Conservation (phyloP, 2,888 invertebrate genomes). For the Abrostola triplasia region DNA sequence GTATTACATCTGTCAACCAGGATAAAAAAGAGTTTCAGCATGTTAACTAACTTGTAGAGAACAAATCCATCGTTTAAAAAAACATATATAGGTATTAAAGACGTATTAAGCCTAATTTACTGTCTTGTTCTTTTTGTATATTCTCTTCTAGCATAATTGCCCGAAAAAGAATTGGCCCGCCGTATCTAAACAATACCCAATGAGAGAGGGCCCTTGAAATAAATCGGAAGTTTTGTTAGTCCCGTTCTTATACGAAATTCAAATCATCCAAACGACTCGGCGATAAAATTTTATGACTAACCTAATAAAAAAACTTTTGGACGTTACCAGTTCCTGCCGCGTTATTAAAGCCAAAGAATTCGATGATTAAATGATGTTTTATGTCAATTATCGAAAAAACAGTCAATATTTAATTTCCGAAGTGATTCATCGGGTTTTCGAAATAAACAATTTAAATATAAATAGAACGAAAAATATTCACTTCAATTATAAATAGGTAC, state of each 20-base stretch:
- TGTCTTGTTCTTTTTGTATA: no score
- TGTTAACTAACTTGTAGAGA: neutral
- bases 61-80: no score
- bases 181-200: conserved; percentile 3
- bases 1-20: neutral
- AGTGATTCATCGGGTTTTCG: conserved; percentile 14
- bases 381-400: conserved; percentile 14
- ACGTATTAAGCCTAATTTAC: no score
- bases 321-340: conserved; percentile 28
- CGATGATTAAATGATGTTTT: conserved; percentile 16
- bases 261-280: conserved; percentile 16
- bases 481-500: no score
- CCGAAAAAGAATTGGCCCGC: no score
- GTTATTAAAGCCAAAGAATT: conserved; percentile 8
- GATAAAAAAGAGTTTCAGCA: neutral
- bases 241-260: conserved; percentile 10
- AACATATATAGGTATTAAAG: no score
- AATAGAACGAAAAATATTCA: neutral
- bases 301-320: conserved; percentile 14
- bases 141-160: no score
- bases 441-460: conserved; percentile 1
- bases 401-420: conserved; percentile 6
- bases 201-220: neutral
- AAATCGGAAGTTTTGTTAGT: conserved; percentile 11
- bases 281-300: conserved; percentile 20